phyloP scores from a whole-genome alignment of 2,888 invertebrate species.

The Icerya purchasi region DNA sequence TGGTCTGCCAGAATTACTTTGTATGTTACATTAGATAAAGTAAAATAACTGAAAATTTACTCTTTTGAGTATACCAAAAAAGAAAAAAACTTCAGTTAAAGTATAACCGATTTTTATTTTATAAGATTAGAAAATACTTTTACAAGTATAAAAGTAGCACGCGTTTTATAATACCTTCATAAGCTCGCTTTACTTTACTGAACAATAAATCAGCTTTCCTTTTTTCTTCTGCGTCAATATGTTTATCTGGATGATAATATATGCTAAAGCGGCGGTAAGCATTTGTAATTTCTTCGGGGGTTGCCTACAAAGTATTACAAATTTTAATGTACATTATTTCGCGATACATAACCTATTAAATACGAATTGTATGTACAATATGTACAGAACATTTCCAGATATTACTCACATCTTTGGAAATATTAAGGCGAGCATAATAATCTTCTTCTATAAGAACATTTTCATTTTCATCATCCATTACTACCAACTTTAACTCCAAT shows the following conservation, averaged over 20 bases:
- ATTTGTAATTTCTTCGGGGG: conserved; percentile 74
- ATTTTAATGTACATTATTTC: not conserved
- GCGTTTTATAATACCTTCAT: conserved; percentile 45
- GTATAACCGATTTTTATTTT: too few relatives aligned
- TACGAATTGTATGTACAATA: not conserved
- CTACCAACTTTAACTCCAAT: too few relatives aligned
- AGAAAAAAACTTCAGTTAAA: too few relatives aligned
- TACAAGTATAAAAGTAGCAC: too few relatives aligned
- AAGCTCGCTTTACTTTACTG: conserved; percentile 77
- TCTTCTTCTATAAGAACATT: conserved; percentile 40
- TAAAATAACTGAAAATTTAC: too few relatives aligned
- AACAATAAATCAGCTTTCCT: conserved; percentile 81
- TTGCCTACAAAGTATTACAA: conserved; percentile 41
- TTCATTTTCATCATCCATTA: conserved; percentile 16
- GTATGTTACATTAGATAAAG: too few relatives aligned
- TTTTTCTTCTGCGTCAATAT: conserved; percentile 58
- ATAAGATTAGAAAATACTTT: too few relatives aligned
- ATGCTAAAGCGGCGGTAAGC: conserved; percentile 79
- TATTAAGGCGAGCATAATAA: conserved; percentile 70
- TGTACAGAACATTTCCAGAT: not conserved
- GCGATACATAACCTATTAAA: not conserved
- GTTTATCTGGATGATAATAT: conserved; percentile 94
- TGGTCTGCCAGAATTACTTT: too few relatives aligned
- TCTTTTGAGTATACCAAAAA: too few relatives aligned
- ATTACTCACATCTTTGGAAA: conserved; percentile 52